Conservation (phyloP, 2,113 vertebrate genomes). For the Galeopterus variegatus region DNA sequence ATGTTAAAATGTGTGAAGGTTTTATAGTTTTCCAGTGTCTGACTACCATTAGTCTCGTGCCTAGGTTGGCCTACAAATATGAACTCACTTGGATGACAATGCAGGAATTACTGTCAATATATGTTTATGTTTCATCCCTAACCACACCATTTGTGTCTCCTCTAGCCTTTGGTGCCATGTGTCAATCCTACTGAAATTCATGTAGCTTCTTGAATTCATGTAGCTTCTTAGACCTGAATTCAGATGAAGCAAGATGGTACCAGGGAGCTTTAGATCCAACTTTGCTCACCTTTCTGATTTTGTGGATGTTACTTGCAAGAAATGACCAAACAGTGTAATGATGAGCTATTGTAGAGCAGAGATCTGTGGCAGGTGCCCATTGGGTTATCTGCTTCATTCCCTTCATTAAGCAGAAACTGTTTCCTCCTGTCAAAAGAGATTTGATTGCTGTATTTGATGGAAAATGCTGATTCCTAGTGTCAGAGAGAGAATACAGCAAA, state of each 20-base stretch:
- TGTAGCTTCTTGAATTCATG: constrained; percentile 27
- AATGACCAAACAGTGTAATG: constrained; percentile 4
- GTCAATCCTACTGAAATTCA: constrained; percentile 23
- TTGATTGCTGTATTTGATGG: neutral
- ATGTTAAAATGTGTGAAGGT: constrained; percentile 16
- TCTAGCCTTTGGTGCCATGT: neutral
- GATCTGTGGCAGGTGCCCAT: neutral
- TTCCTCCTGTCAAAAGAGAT: neutral
- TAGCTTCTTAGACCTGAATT: constrained; percentile 6
- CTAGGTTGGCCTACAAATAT: neutral
- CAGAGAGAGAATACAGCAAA: neutral
- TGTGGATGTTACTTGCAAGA: neutral
- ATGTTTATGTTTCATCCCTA: neutral
- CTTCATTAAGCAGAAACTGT: neutral
- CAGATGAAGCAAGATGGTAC: neutral
- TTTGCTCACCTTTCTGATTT: constrained; percentile 33
- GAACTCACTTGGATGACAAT: neutral
- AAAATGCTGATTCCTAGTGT: neutral
- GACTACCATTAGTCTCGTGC: neutral
- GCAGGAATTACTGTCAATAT: neutral
- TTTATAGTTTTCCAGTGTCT: constrained; percentile 24
- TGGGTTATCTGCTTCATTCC: neutral
- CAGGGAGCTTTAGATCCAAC: neutral
- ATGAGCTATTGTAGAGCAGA: neutral
- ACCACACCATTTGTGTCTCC: neutral